phyloP scores from a whole-genome alignment of 2,797 vertebrate genomes.

The Crocodylus rhombifer region DNA sequence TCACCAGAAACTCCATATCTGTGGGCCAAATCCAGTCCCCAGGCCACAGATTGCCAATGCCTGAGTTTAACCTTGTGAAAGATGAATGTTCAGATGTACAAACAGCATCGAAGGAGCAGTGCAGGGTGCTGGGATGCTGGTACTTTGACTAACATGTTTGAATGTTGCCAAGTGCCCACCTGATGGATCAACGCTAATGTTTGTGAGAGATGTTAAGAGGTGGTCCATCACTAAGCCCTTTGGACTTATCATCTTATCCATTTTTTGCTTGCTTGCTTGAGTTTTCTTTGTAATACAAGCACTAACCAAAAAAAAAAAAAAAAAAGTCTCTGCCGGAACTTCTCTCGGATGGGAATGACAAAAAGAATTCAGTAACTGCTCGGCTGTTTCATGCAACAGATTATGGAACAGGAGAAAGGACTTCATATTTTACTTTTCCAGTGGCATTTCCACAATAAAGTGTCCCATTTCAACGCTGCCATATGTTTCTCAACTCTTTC shows the following conservation, averaged over 20 bases:
- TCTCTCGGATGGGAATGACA: conserved; percentile 32
- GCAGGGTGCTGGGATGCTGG: accelerated
- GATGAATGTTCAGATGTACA: neutral
- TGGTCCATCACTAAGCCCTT: conserved; percentile 7
- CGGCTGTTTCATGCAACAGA: conserved; percentile 49
- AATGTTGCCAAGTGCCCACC: accelerated
- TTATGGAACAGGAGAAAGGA: conserved; percentile 53
- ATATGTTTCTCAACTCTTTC: conserved; percentile 46
- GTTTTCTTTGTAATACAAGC: conserved; percentile 57
- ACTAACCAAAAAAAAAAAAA: neutral
- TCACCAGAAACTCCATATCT: too few species aligned
- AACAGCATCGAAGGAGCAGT: neutral
- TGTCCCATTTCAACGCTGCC: conserved; percentile 72
- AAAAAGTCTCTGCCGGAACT: neutral
- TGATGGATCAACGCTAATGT: neutral
- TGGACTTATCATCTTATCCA: neutral
- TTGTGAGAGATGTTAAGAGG: neutral
- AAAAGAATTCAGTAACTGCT: neutral
- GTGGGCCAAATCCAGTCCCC: too few species aligned
- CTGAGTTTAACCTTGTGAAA: neutral
- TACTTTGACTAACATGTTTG: neutral
- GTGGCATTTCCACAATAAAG: conserved; percentile 22
- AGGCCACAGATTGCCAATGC: too few species aligned
- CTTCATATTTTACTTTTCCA: conserved; percentile 46
- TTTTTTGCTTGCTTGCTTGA: conserved; percentile 57